phyloP scores from a whole-genome alignment of 2,113 vertebrate species.

The Lonchura striata region DNA sequence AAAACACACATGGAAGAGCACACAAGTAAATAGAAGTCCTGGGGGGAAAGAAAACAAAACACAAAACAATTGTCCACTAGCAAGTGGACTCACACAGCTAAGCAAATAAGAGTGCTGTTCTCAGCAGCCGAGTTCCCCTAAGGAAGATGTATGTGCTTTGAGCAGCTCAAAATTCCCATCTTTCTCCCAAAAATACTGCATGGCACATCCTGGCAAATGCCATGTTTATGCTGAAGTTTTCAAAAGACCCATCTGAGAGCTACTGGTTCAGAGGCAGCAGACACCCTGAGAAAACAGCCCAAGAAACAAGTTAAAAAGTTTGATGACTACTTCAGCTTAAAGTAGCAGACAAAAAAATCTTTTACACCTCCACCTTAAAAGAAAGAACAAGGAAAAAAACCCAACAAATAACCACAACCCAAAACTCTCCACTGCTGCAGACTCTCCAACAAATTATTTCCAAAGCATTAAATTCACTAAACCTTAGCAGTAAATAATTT shows the following conservation, averaged over 20 bases:
- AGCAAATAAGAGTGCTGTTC: not conserved
- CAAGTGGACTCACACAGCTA: not conserved
- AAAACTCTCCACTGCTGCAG: not conserved
- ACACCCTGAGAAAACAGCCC: not conserved
- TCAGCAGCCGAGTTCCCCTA: not conserved
- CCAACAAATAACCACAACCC: not conserved
- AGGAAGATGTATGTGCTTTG: not conserved
- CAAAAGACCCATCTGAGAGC: not conserved
- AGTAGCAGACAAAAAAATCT: not conserved
- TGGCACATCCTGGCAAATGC: not conserved
- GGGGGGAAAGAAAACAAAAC: not conserved
- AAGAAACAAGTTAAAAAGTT: not conserved
- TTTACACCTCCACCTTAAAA: not conserved
- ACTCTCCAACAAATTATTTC: not conserved
- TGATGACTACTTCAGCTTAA: not conserved
- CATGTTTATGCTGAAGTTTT: not conserved
- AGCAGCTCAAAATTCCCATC: not conserved
- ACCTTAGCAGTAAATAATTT: not conserved
- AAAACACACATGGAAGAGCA: slow-evolving; percentile 16
- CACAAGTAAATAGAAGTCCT: not conserved
- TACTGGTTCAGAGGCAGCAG: not conserved
- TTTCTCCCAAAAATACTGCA: not conserved
- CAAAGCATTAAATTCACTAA: not conserved
- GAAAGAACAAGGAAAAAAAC: not conserved
- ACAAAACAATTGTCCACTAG: not conserved